Evolutionary conservation across 2,888 invertebrate species (phyloP), one percentile per base, ranked within the genome.

Genomic region (Melanchra persicariae): DNA sequence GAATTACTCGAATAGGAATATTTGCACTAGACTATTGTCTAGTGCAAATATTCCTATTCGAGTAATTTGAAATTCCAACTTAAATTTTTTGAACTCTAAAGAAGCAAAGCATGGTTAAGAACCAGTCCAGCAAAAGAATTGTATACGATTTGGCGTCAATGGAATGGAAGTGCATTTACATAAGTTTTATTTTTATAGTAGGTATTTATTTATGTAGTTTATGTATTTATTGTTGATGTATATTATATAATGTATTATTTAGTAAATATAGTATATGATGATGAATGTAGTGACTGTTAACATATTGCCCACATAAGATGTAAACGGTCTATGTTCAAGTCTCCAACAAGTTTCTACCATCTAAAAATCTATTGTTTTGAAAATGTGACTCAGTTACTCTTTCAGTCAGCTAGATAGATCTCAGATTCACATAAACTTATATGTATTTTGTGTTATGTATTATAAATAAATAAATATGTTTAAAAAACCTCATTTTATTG

Each of bases 391-490:
- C 55, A 49, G 37, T 62, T 74, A 68, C 82, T 83, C 26, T 71
- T 69, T 34, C 54, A 60, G 54, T 79, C 81, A 77, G 74, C 77
- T 77, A 52, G 52, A 68, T 77, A 65, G 82, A 82, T 82, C 82
- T 82, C 82, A 76, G 55, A 57, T 61, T 70, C 63, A 69, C 55
- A 66, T 71, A 24, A 58, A 55, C 6, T 69, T n/a, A 30, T 72
- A 61, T 51, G 5, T 67, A 59, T 75, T 51, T 72, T 2, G 19
- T 71, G 37, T 62, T 67, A 78, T 68, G 12, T 79, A 75, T 82
- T 49, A n/a, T 43, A 47, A 61, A 78, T 43, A 62, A 80, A 73
- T 61, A 57, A 70, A 70, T 64, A 52, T 63, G 10, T 55, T 43
- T 22, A 10, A 62, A 22, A 64, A 34, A 12, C 24, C 24, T 51